Base-by-base conservation (phyloP, 2,797 vertebrate genomes). In the Lagocephalus sceleratus region DNA sequence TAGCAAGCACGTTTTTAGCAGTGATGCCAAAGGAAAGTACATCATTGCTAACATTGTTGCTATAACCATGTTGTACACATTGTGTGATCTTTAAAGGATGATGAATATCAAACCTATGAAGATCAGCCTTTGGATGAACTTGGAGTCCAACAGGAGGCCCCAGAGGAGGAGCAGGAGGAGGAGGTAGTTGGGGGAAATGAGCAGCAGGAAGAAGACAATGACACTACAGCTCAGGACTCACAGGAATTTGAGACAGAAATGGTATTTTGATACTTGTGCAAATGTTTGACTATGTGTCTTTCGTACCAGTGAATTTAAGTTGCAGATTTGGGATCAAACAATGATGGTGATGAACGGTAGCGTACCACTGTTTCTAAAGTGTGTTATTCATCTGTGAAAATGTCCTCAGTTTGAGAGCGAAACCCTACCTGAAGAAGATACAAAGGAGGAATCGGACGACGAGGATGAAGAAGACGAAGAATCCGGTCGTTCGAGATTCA, bases 401-500 rank as follows among this genome's bases (percentile, higher is more conserved):
- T 77, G 16, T 76, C 20, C 55, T 16, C 40, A 98, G 93, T 84
- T 86, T 63, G 87, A 90, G 72, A 90, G 90, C 57, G 92, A 95
- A 56, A 83, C 85, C 64, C 82, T 92, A 44, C 85, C 87, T 20
- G 91, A 92, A 26, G 87, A 92, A 20, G 90, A 94, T 51, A 20
- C 82, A 6, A 97, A 93, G 74, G 97, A 98, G 63, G 95, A 96
- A 47, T 97, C 95, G 0, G 95, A 99, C 54, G 97, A 99, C 57
- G 97, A 98, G 55, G 88, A 90, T 0, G 95, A 99, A 1, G 96
- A 99, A 0, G 92, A 95, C 0, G 94, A 95, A 78, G 94, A 93
- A 43, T 95, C 94, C 25, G 94, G 93, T 16, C 92, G 97, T 42
- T 82, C 93, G 21, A 92, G 97, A 26, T 99, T 99, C 77, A 99